Base-by-base conservation (phyloP, 2,888 invertebrate species). In the Ophion ellenae region DNA sequence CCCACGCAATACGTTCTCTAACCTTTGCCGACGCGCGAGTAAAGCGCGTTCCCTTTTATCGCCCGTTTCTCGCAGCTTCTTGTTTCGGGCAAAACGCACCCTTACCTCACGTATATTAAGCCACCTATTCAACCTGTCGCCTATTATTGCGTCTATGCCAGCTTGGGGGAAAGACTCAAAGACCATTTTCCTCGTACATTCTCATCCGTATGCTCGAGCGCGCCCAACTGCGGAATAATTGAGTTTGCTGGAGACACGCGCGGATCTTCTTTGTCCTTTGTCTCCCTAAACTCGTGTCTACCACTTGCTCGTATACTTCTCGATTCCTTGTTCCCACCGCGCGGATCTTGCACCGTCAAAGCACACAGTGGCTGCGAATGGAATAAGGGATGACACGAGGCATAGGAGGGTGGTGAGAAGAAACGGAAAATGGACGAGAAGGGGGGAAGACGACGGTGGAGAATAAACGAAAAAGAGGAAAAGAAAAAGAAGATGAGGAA, bases 151-250 rank as follows among this genome's bases (percentile, higher is more conserved):
- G 73, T 88, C 80, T 84, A 84, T 82, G 80, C 69, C 70, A 78
- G 73, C 47, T 64, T 9, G 45, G 10, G 76, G 71, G 80, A 87
- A 84, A 81, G 82, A 77, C 79, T 70, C 53, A 78, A 83, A 64
- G 67, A 79, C 67, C 69, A 79, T 85, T 82, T 71, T 40, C 10
- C 47, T 47, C 47, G 47, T 66, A 64, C 66, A 28, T n/a, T 11
- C n/a, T 59, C 47, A 61, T 76, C 73, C 83, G 59, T 57, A 47
- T 71, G 11, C 82, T 74, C 24, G 28, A 32, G 14, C 45, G 75
- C 73, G 64, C 74, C 74, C 71, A 64, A 59, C 74, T 71, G 59
- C 66, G 76, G 79, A 82, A 87, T 87, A 85, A 88, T 88, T 88
- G 87, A 84, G 87, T 87, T 83, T 87, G 81, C 77, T 78, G 71